Evolutionary conservation across 2,797 vertebrate genomes (phyloP).

Genomic region (Anniella stebbinsi): DNA sequence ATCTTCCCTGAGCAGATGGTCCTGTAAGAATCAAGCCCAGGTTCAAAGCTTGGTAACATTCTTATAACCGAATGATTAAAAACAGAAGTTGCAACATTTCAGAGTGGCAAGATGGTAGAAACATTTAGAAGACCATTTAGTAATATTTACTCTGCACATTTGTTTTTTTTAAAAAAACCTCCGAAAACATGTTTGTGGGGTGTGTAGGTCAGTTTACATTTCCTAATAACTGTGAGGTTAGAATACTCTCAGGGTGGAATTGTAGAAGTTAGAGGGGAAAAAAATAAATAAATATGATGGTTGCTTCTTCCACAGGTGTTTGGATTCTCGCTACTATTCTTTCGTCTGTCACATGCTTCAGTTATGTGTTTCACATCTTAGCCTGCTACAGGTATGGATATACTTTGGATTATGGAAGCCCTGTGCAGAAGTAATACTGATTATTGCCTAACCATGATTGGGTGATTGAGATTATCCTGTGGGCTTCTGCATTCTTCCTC

Average conservation of each 20-base stretch:
- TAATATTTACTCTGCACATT: neutral
- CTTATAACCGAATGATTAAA: neutral
- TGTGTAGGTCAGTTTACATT: too few species aligned
- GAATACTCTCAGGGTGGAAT: neutral
- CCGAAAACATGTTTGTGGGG: too few species aligned
- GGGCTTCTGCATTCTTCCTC: neutral
- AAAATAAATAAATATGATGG: neutral
- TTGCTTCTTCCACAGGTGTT: slow-evolving; percentile 76
- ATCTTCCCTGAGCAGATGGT: neutral
- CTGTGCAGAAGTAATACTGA: neutral
- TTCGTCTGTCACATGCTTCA: slow-evolving; percentile 82
- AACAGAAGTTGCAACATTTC: neutral
- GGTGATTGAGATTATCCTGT: neutral
- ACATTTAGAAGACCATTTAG: neutral
- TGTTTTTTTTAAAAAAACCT: neutral
- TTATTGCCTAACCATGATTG: neutral
- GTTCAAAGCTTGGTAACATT: too few species aligned
- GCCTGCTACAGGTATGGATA: slow-evolving; percentile 88
- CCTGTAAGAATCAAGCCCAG: neutral
- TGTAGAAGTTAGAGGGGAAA: neutral
- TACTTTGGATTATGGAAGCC: neutral
- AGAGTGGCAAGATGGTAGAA: neutral
- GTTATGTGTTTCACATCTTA: slow-evolving; percentile 86
- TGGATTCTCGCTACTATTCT: slow-evolving; percentile 86
- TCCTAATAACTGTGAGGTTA: neutral